Evolutionary conservation across 1,140 invertebrate species (phyloP).

Genomic region (Diabrotica virgifera): DNA sequence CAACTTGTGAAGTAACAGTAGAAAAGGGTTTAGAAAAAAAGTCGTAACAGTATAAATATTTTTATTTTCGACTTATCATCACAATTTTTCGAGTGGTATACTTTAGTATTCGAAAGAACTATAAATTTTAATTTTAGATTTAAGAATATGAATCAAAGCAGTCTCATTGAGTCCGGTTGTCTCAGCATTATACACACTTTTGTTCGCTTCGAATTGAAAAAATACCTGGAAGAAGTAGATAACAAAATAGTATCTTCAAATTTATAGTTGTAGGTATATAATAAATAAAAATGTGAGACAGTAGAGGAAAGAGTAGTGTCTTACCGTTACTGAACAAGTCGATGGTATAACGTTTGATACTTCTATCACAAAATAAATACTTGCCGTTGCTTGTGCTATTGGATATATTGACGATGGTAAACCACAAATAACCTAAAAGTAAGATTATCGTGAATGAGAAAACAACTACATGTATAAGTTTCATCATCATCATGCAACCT

Average conservation of each 20-base stretch:
- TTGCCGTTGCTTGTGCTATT: slow-evolving; percentile 30
- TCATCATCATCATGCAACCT: too few relatives aligned
- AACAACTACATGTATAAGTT: background rate
- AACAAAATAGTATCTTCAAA: too few relatives aligned
- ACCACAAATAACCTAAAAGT: slow-evolving; percentile 25
- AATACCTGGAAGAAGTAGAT: too few relatives aligned
- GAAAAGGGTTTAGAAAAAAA: too few relatives aligned
- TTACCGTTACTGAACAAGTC: slow-evolving; percentile 24
- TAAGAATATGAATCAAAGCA: slow-evolving; percentile 25
- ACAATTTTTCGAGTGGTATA: background rate
- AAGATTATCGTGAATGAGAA: background rate
- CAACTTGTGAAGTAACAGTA: too few relatives aligned
- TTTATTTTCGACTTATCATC: background rate
- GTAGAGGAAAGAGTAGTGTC: too few relatives aligned
- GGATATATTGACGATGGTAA: slow-evolving; percentile 27
- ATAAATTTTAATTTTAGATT: slow-evolving; percentile 26
- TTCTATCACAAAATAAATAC: slow-evolving; percentile 30
- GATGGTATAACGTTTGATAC: slow-evolving; percentile 21
- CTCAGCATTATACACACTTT: slow-evolving; percentile 14
- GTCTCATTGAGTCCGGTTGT: slow-evolving; percentile 22
- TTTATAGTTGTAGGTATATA: too few relatives aligned
- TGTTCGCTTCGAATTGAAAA: slow-evolving; percentile 22
- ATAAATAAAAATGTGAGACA: too few relatives aligned
- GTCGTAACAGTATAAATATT: background rate
- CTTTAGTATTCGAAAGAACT: background rate